Base-by-base conservation (phyloP, 2,888 invertebrate species). In the Drosophila gaucha region DNA sequence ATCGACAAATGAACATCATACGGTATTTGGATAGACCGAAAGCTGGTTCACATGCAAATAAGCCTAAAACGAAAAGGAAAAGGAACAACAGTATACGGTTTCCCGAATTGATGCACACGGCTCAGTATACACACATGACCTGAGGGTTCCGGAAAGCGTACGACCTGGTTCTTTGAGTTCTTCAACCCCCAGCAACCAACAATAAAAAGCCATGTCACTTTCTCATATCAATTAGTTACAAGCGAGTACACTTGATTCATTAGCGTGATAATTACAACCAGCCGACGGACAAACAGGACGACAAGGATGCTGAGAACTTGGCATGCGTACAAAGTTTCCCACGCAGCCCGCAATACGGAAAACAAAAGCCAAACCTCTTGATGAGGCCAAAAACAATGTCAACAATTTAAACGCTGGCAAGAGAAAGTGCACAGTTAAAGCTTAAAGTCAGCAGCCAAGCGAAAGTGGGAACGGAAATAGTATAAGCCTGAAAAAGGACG, bases 191-290 rank as follows among this genome's bases (percentile, higher is more conserved):
- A n/a, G 44, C 26, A 66, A 59, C 56, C 16, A 59, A 64, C 64
- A 67, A 66, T 60, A 63, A 66, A 73, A 66, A 66, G 64, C 80
- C 67, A 67, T 65, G 87, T 78, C 73, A 74, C 78, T 83, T 88
- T 85, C 88, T 74, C 84, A 85, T 84, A 80, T 86, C 80, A 88
- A 85, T 85, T 85, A 88, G 84, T 86, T 74, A 88, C 84, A 67
- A 83, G 71, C 80, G 88, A 85, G 63, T 88, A 70, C 86, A 80
- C 84, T 88, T 88, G 80, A 88, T 85, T 80, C 84, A 85, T 85
- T 86, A 88, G 84, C 86, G 84, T 76, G 86, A 88, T 86, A 88
- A 85, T 85, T 86, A 80, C 66, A 67, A 74, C 69, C 86, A 71
- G 86, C 39, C 43, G 22, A 47, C 54, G 58, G 46, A 60, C 43